These are phyloP conservation scores for Hemithea aestivaria DNA, from an alignment of 2,888 invertebrate genomes.

Conservation along the genomic window DNA sequence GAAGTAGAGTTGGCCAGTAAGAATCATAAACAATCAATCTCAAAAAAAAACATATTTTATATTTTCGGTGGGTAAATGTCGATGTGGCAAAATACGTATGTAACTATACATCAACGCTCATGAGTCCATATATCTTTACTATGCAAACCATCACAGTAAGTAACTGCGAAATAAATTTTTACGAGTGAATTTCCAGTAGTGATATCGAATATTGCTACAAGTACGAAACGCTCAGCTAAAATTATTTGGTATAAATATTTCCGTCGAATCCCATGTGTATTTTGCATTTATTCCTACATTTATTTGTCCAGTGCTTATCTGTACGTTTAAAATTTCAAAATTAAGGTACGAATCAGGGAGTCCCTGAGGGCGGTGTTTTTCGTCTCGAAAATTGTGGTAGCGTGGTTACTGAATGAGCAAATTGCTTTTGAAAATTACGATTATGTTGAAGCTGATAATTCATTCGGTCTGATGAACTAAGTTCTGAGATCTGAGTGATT, in stretches of 20 bases:
- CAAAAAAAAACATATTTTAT: too few species aligned
- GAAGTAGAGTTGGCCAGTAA: too few species aligned
- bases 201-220: slow-evolving; percentile 1
- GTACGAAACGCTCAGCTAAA: slow-evolving; percentile 2
- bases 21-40: too few species aligned
- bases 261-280: slow-evolving; percentile 6
- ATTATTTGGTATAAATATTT: slow-evolving; percentile 7
- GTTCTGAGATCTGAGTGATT: slow-evolving; percentile 12
- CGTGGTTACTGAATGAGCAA: slow-evolving; percentile 12
- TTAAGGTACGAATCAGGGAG: slow-evolving; percentile 1
- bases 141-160: too few species aligned
- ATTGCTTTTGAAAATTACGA: slow-evolving; percentile 27
- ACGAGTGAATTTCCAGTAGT: slow-evolving; percentile 2
- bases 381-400: background rate
- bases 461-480: slow-evolving; percentile 16
- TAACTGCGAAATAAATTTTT: background rate
- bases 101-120: too few species aligned
- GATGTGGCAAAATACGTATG: too few species aligned
- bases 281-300: slow-evolving; percentile 3
- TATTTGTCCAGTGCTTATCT: slow-evolving; percentile 4
- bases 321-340: slow-evolving; percentile 2
- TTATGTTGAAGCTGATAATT: slow-evolving; percentile 25
- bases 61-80: too few species aligned
- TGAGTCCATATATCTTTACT: too few species aligned
- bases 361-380: too few species aligned